Evolutionary conservation across 2,797 vertebrate species (phyloP).

Genomic region (Peromyscus nudipes): DNA sequence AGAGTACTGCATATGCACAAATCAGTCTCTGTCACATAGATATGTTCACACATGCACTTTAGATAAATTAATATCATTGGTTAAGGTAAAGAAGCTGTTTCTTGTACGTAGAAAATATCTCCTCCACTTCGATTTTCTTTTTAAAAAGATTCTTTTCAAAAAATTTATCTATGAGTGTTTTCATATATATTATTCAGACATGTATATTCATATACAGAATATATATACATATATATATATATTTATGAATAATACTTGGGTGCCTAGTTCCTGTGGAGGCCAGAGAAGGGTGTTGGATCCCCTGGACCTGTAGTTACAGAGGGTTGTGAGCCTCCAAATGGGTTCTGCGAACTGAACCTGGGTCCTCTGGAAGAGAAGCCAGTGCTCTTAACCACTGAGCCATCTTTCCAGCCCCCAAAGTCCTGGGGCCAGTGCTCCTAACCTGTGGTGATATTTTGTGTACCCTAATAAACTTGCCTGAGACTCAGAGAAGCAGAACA

Average conservation of each 20-base stretch:
- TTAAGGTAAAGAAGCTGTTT: constrained; percentile 18
- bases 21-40: neutral
- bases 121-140: neutral
- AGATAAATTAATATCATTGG: neutral
- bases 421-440: too few relatives aligned
- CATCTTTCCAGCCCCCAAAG: neutral
- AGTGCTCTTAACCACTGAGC: neutral
- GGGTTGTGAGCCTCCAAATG: neutral
- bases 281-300: neutral
- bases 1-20: neutral
- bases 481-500: too few relatives aligned
- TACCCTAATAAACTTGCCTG: too few relatives aligned
- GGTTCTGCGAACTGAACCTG: neutral
- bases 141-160: neutral
- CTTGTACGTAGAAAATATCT: neutral
- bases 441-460: too few relatives aligned
- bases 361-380: neutral
- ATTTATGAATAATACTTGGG: neutral
- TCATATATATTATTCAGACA: neutral
- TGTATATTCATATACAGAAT: neutral
- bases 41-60: neutral
- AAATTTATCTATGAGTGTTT: neutral
- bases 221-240: neutral
- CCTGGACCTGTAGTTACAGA: neutral
- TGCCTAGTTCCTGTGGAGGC: neutral